phyloP scores from a whole-genome alignment of 2,797 vertebrate species.

The Enteromius viviparus region DNA sequence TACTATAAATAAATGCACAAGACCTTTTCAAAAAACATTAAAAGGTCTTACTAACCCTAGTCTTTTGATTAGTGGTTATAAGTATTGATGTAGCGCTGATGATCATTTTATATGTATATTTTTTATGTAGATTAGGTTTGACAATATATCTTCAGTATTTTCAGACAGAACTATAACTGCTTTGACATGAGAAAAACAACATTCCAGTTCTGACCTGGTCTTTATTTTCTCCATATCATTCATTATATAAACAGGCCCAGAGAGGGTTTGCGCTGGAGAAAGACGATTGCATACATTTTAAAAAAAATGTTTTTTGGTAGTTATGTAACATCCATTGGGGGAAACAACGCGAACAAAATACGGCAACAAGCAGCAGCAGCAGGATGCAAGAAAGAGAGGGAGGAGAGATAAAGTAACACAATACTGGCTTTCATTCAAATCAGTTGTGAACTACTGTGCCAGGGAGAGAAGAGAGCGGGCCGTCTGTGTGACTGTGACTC shows the following conservation, averaged over 20 bases:
- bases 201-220: conserved; percentile 2
- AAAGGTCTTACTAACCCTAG: neutral
- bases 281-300: conserved; percentile 14
- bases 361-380: conserved; percentile 67
- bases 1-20: neutral
- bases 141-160: neutral
- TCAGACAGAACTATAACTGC: neutral
- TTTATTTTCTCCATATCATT: conserved; percentile 24
- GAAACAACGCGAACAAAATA: conserved; percentile 65
- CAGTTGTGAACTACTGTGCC: neutral
- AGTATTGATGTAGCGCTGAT: neutral
- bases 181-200: neutral
- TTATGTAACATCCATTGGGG: conserved; percentile 69
- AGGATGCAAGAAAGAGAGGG: conserved; percentile 27
- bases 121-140: neutral
- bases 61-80: neutral
- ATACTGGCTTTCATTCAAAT: conserved; percentile 22
- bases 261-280: conserved; percentile 1
- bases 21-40: neutral
- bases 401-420: conserved; percentile 2
- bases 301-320: neutral
- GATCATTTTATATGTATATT: neutral
- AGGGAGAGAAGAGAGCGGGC: neutral
- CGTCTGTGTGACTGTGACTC: conserved; percentile 7
- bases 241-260: conserved; percentile 36